phyloP scores from a whole-genome alignment of 2,888 invertebrate species.

The Callosobruchus maculatus region DNA sequence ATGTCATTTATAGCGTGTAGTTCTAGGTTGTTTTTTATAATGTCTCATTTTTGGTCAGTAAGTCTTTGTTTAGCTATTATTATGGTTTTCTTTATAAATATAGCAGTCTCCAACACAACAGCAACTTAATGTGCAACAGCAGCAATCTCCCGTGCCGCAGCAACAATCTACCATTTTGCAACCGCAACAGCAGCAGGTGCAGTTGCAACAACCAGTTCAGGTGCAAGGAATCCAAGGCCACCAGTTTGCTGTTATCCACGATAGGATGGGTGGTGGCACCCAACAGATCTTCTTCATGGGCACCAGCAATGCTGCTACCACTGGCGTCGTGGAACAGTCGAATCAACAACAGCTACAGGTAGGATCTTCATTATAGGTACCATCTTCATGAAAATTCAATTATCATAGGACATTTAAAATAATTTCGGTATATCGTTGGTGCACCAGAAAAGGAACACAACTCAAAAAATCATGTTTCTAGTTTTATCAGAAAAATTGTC shows the following conservation, averaged over 20 bases:
- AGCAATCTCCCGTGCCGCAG: background rate
- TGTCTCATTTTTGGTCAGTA: too few species aligned
- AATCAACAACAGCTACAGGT: background rate
- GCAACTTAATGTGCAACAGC: background rate
- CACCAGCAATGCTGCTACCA: slow-evolving; percentile 3
- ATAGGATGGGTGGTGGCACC: slow-evolving; percentile 14
- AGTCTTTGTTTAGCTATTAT: too few species aligned
- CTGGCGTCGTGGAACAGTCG: slow-evolving; percentile 12
- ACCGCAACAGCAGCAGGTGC: background rate
- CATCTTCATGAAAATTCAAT: too few species aligned
- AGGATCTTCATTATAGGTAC: too few species aligned
- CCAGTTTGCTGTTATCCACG: slow-evolving; percentile 18
- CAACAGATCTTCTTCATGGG: slow-evolving; percentile 20
- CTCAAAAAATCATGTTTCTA: too few species aligned
- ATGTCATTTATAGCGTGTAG: too few species aligned
- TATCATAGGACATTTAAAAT: too few species aligned
- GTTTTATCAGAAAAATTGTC: too few species aligned
- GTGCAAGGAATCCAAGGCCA: slow-evolving; percentile 8
- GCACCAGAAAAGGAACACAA: too few species aligned
- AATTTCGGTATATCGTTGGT: too few species aligned
- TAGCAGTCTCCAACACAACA: background rate
- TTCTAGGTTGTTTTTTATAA: too few species aligned
- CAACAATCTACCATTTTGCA: background rate
- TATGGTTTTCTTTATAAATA: too few species aligned
- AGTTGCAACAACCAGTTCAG: slow-evolving; percentile 7